A percentile compares a stretch with the other conserved stretches of the same genome.
phyloP scores from a whole-genome alignment of 2,113 vertebrate genomes.

The Willisornis vidua region DNA sequence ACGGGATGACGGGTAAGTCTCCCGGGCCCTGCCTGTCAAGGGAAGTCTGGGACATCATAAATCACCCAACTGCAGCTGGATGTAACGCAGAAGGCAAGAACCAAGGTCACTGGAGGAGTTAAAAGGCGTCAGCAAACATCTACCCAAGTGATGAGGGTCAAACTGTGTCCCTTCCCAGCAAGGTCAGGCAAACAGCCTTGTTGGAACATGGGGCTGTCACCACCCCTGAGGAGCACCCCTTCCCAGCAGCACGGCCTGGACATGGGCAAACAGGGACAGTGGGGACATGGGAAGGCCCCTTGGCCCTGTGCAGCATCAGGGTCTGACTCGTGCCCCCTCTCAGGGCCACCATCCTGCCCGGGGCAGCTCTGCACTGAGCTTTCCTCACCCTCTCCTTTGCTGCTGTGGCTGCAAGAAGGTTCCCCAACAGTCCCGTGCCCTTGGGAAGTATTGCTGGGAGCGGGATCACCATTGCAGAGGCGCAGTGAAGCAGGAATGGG shows the following conservation, averaged over 20 bases:
- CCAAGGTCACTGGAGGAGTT: neutral
- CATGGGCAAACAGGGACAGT: neutral
- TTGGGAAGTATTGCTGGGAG: neutral
- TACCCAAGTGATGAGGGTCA: neutral
- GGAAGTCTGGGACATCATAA: neutral
- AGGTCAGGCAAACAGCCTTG: neutral
- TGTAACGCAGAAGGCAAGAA: neutral
- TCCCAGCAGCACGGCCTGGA: accelerated
- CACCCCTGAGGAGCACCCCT: neutral
- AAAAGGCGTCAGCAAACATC: neutral
- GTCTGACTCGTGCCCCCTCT: accelerated
- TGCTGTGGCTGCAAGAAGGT: accelerated
- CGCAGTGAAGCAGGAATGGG: neutral
- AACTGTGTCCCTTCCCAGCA: neutral
- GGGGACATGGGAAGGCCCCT: accelerated
- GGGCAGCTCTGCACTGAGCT: neutral
- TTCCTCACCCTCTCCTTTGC: neutral
- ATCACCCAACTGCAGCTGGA: neutral
- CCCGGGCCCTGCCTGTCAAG: neutral
- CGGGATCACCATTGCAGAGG: neutral
- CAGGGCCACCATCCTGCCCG: accelerated
- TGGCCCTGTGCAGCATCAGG: accelerated
- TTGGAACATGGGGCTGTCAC: neutral
- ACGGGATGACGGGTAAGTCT: neutral
- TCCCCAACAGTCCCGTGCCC: neutral